Evolutionary conservation across 2,797 vertebrate species (phyloP), one percentile per base, ranked within the genome.

Genomic region (Brachyalestes nurse): DNA sequence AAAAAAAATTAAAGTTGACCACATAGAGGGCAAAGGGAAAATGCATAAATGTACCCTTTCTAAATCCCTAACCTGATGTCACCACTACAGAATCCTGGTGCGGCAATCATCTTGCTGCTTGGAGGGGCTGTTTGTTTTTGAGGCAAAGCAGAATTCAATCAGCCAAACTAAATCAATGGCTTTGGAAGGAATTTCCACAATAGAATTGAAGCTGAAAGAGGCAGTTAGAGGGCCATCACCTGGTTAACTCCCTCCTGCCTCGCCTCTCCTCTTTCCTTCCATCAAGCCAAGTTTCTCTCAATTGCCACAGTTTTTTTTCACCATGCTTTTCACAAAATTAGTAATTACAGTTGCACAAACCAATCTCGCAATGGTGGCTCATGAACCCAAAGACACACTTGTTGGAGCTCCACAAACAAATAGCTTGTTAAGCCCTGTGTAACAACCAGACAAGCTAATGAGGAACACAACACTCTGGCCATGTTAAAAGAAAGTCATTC

Each of bases 271-370:
- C 77, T 78, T 57, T 62, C 40, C 57, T 75, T 84, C 81, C 82
- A 87, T 85, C 86, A 83, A 82, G 51, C 61, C 4, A 71, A 73
- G 23, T 83, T 85, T 86, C 83, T 76, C 75, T 72, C 67, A 77
- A 79, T 69, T 8, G 38, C 65, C 34, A 23, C 87, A 89, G 90
- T 94, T 94, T 94, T 91, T 94, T 93, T 94, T 90, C 87, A 40
- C 88, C 73, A 72, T 91, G 92, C 91, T 93, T 81, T 92, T 91
- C 89, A 88, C 89, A 93, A 95, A 94, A 94, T 94, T 92, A 94
- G 90, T 91, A 93, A 94, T 94, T 93, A 93, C 89, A 93, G 88
- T 90, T 88, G 79, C 92, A 89, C 92, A 88, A 91, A 88, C 89
- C 92, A 91, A 90, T 93, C 91, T 93, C 90, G 82, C 89, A 86